Base-by-base conservation (phyloP, 2,888 invertebrate genomes). In the Epinotia bilunana region DNA sequence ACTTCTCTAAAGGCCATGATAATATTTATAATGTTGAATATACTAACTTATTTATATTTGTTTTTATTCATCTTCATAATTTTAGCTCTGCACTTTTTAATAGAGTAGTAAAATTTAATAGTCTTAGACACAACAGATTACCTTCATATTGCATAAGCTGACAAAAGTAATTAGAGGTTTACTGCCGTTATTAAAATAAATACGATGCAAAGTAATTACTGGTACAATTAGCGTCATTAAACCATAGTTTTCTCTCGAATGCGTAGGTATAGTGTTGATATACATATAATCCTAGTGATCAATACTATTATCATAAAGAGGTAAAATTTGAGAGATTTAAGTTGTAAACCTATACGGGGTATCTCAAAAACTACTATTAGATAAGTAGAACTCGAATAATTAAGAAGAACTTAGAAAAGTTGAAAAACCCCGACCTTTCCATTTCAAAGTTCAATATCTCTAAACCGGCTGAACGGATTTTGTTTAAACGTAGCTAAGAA, bases 1-100 rank as follows among this genome's bases (percentile, higher is more conserved):
- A 43, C 23, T 72, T 72, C 46, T 68, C 46, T 68, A 61, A 73
- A 68, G 61, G 61, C 68, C 61, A 12, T 62, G 33, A 33, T 49
- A n/a, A 70, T n/a, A 53, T n/a, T 49, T 7, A 53, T 63, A 63
- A 20, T 23, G 12, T 20, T 18, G 28, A 7, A n/a, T 13, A 12
- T 23, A 13, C 11, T 23, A n/a, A 33, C n/a, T 16, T 61, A 7
- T 6, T 16, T 61, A 3, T 6, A 61, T 33, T 33, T 33, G 33
- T 61, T 61, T 61, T 61, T 33, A 33, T 61, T 6, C 13, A n/a
- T n/a, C 28, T 33, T 16, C 28, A 28, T 57, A 33, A 62, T 43
- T 63, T 43, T 23, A 13, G 20, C 13, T 20, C 5, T 13, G 13
- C 7, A 60, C 16, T 28, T 60, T 13, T 60, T 28, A 13, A 16